Base-by-base conservation (phyloP, 2,888 invertebrate genomes). In the Eilema depressum region DNA sequence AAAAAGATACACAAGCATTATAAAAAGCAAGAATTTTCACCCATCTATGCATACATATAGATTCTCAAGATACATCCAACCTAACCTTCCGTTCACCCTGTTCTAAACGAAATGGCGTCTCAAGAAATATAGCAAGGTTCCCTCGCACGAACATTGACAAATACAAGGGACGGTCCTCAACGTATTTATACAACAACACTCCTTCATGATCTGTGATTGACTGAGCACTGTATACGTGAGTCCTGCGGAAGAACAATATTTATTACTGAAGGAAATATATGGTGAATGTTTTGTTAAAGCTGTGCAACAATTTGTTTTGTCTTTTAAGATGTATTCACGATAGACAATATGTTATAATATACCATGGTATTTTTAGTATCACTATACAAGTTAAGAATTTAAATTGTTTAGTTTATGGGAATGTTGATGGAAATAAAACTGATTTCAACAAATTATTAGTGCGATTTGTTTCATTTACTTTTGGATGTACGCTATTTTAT, bases 101-200 rank as follows among this genome's bases (percentile, higher is more conserved):
- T 37, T 26, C 12, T 17, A 33, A 5, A 66, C 41, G 47, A 68
- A n/a, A 64, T 61, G 66, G 57, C 70, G 63, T 76, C 66, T 66
- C n/a, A 75, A 83, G 85, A 85, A 80, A 81, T 76, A 85, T 85
- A 64, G 74, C 66, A 59, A 66, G 76, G 78, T 63, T 75, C 69
- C 56, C 59, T 60, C 68, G 63, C 68, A 69, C 65, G 69, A 74
- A 79, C 81, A 76, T 75, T 82, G 85, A 85, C 77, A 84, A 85
- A 85, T 85, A 78, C 70, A 25, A 67, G 68, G 77, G 80, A 66
- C 72, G 74, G 26, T 65, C 17, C 65, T 65, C 63, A 69, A 66
- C 63, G 56, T 69, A 60, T 66, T 70, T 68, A 66, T 66, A 60
- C 60, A 74, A 79, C 77, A 74, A 80, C 73, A 68, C 70, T 79